Conservation (phyloP, 2,113 vertebrate species). For the Grammomys surdaster region DNA sequence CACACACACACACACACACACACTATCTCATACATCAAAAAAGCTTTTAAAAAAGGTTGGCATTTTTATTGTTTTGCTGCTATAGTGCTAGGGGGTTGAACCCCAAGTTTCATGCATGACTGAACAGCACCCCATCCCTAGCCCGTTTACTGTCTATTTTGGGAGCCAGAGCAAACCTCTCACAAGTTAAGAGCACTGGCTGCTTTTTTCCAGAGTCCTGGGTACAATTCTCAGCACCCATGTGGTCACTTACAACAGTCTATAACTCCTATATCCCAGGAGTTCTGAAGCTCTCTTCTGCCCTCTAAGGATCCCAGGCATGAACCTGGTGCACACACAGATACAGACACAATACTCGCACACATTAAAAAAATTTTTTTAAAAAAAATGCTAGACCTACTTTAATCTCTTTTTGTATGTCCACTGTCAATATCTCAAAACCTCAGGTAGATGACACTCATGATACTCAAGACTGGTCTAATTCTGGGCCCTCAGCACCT, state of each 20-base stretch:
- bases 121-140: neutral
- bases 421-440: slow-evolving; percentile 9
- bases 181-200: neutral
- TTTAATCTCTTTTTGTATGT: neutral
- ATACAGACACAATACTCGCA: neutral
- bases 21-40: slow-evolving; percentile 17
- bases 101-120: neutral
- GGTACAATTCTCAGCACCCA: neutral
- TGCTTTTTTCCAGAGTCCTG: neutral
- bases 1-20: neutral
- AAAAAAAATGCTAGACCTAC: neutral
- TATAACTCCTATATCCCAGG: neutral
- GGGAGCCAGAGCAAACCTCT: neutral
- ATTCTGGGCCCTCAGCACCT: neutral
- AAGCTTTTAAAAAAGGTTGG: neutral
- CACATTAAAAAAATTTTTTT: neutral
- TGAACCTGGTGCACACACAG: neutral
- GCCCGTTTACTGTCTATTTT: neutral
- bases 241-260: neutral
- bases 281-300: neutral
- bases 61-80: neutral
- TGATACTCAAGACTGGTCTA: neutral
- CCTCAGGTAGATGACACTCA: slow-evolving; percentile 8
- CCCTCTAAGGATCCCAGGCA: neutral
- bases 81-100: neutral